Conservation (phyloP, 2,113 vertebrate genomes). For the Hippopotamus amphibius region DNA sequence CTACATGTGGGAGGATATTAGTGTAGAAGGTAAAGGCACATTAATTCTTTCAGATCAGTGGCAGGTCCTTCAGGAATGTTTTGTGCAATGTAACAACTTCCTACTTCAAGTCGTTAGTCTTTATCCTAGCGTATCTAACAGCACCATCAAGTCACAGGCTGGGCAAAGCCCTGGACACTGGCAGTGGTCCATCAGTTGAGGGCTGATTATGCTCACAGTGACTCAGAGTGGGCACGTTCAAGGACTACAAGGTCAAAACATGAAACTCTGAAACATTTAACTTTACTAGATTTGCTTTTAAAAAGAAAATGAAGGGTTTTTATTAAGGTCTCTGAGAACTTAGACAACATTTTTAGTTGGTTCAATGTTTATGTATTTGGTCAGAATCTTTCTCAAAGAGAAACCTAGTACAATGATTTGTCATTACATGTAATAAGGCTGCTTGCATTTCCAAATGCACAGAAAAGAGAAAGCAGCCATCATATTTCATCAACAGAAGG, state of each 20-base stretch:
- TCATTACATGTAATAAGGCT: neutral
- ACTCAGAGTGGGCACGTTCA: neutral
- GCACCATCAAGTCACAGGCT: neutral
- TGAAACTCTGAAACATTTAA: neutral
- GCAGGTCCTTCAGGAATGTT: neutral
- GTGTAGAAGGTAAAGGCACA: neutral
- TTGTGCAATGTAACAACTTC: neutral
- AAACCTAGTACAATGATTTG: neutral
- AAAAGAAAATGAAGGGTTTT: neutral
- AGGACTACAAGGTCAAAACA: neutral
- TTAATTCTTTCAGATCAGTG: neutral
- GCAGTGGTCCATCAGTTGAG: neutral
- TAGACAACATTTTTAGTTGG: neutral
- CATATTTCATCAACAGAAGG: conserved; percentile 13
- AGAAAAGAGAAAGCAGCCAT: conserved; percentile 2
- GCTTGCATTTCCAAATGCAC: neutral
- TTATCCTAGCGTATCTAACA: neutral
- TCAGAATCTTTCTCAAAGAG: conserved; percentile 21
- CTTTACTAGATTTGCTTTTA: neutral
- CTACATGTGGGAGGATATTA: neutral
- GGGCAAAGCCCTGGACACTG: neutral
- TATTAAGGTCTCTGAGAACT: conserved; percentile 14
- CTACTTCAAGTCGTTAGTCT: neutral
- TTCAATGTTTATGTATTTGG: neutral
- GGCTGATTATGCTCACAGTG: accelerated